Conservation (phyloP, 2,797 vertebrate species). For the Hydrophis major region DNA sequence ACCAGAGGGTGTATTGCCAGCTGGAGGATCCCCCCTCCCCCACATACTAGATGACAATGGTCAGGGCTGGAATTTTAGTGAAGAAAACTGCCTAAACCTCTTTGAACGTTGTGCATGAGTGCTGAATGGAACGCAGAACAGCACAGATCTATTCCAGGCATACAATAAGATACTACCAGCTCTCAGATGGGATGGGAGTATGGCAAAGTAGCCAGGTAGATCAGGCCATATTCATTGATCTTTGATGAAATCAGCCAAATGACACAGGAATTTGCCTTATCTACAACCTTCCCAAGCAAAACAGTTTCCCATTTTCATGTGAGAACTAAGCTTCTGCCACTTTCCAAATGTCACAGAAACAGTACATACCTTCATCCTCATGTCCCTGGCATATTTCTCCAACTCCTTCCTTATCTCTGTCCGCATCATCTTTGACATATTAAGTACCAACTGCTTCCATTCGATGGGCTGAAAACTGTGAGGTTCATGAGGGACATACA, state of each 20-base stretch:
- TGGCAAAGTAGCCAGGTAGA: not conserved
- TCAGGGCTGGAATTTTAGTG: not conserved
- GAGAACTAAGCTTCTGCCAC: not conserved
- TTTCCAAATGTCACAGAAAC: not conserved
- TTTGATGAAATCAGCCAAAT: not conserved
- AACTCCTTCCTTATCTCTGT: slow-evolving; percentile 90
- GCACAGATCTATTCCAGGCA: not conserved
- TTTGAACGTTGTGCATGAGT: not conserved
- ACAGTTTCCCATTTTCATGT: not conserved
- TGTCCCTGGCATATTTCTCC: slow-evolving; percentile 93
- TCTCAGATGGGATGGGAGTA: not conserved
- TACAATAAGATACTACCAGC: not conserved
- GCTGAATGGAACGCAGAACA: not conserved
- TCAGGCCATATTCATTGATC: not conserved
- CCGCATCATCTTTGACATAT: slow-evolving; percentile 80
- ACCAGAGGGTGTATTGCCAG: not conserved
- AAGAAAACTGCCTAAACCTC: not conserved
- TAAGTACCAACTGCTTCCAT: slow-evolving; percentile 94
- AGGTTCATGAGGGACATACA: slow-evolving; percentile 91
- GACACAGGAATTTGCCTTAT: not conserved
- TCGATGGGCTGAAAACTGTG: slow-evolving; percentile 96
- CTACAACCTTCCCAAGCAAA: not conserved
- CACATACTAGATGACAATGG: not conserved
- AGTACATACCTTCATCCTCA: slow-evolving; percentile 92
- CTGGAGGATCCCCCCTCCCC: not conserved